Conservation (phyloP, 2,888 invertebrate species). For the Creontiades dilutus region DNA sequence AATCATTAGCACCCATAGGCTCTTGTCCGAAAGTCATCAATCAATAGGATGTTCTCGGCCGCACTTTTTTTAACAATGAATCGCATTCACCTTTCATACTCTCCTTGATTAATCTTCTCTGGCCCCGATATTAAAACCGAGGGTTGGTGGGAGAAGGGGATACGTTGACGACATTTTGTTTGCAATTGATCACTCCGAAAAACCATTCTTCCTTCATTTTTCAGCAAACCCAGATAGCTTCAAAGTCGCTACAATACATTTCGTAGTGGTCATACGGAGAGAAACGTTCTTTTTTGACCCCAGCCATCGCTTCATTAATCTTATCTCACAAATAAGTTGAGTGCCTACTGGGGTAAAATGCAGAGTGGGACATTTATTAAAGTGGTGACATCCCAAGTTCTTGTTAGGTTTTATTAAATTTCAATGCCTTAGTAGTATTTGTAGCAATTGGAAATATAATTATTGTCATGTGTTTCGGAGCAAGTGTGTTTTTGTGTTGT, state of each 20-base stretch:
- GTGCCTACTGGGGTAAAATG: too few species aligned
- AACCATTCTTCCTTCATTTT: constrained; percentile 31
- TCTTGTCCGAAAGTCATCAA: constrained; percentile 17
- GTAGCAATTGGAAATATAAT: too few species aligned
- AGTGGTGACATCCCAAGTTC: too few species aligned
- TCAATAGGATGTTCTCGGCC: constrained; percentile 15
- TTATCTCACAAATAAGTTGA: neutral
- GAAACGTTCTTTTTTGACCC: neutral
- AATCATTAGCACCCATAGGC: constrained; percentile 19
- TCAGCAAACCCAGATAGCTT: constrained; percentile 1
- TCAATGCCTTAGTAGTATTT: too few species aligned
- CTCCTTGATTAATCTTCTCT: constrained; percentile 43
- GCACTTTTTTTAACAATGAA: neutral
- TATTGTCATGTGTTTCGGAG: too few species aligned
- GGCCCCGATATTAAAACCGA: constrained; percentile 1
- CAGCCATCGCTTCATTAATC: neutral
- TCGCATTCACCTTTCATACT: constrained; percentile 45
- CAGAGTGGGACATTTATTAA: too few species aligned
- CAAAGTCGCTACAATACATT: neutral
- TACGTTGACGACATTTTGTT: constrained; percentile 29
- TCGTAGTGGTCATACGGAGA: neutral
- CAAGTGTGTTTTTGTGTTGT: too few species aligned
- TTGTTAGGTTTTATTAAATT: too few species aligned
- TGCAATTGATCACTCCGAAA: constrained; percentile 35
- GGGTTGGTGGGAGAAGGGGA: neutral